Evolutionary conservation across 2,888 invertebrate genomes (phyloP), one percentile per base, ranked within the genome.

Genomic region (Lycia hirtaria): DNA sequence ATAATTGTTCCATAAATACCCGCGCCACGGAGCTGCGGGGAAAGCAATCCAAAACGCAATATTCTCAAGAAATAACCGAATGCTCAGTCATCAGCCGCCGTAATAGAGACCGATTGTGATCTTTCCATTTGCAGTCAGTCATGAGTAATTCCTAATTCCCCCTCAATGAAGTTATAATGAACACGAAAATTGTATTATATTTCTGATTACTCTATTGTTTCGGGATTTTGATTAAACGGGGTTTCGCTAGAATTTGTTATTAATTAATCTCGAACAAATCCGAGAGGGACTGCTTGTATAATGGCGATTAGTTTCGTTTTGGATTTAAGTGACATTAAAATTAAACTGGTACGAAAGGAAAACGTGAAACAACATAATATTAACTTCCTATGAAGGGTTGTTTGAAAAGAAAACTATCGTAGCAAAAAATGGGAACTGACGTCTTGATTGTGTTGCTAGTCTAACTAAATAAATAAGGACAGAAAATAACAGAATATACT

Each of bases 41-140:
- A 58, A 51, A 52, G 54, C 9, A 52, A 52, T 43, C 40, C 47
- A 57, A 60, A 64, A 65, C 57, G 60, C 43, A 63, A 64, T 56
- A 63, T 64, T 58, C 54, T 41, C 35, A 37, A 58, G 47, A 53
- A n/a, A 58, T 53, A 35, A 41, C 48, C 57, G 37, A 58, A 52
- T 49, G 57, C 51, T 58, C 57, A 43, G 77, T 86, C 85, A 85
- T 82, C 83, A 77, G 65, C 59, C 70, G 43, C 60, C 62, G 73
- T 85, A 86, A 85, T 85, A 77, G 76, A 71, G 69, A 64, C 62
- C 74, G 88, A 90, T 90, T 88, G 83, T 79, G 83, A 90, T 89
- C 88, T 87, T 87, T 87, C 87, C 88, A 87, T 89, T 87, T 85
- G 82, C 86, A 87, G 81, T 80, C 78, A 82, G 77, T 83, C 81